Percentiles rank a stretch among this genome's conserved stretches.
Evolutionary conservation across 35 echinoderm and acorn worm species (phyloP).

Genomic region (Strongylocentrotus purpuratus): DNA sequence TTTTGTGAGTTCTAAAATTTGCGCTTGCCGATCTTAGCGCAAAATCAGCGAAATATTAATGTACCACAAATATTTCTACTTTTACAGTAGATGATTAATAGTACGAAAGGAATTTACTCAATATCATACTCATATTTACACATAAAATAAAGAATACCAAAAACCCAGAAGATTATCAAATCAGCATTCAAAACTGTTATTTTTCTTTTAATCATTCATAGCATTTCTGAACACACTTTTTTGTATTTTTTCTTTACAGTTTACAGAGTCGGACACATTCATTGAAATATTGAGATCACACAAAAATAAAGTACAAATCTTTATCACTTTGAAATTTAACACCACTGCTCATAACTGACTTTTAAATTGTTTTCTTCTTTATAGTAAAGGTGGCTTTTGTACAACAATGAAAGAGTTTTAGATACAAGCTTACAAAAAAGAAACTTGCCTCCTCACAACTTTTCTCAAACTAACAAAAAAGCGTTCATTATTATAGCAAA

Average conservation of each 20-base stretch:
- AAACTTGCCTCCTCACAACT: not conserved
- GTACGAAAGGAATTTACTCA: too few relatives aligned
- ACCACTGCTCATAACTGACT: not conserved
- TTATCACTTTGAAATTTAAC: conserved; percentile 13
- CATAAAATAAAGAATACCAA: not conserved
- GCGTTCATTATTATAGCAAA: not conserved
- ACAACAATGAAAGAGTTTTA: conserved; percentile 6
- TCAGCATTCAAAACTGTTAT: conserved; percentile 38
- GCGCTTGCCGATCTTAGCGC: too few relatives aligned
- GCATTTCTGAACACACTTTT: conserved; percentile 44
- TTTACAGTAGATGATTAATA: too few relatives aligned
- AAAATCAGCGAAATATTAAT: too few relatives aligned
- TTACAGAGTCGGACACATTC: conserved; percentile 20
- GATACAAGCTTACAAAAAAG: not conserved
- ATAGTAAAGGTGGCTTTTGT: not conserved
- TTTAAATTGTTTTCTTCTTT: not conserved
- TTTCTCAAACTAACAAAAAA: not conserved
- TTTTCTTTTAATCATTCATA: conserved; percentile 35
- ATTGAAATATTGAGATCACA: conserved; percentile 31
- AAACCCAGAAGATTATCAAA: not conserved
- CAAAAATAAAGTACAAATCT: conserved; percentile 35
- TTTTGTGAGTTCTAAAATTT: too few relatives aligned
- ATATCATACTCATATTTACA: not conserved
- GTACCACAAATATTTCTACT: too few relatives aligned
- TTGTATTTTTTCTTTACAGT: conserved; percentile 28